Evolutionary conservation across 2,888 invertebrate species (phyloP).

Genomic region (Petrolisthes manimaculis): DNA sequence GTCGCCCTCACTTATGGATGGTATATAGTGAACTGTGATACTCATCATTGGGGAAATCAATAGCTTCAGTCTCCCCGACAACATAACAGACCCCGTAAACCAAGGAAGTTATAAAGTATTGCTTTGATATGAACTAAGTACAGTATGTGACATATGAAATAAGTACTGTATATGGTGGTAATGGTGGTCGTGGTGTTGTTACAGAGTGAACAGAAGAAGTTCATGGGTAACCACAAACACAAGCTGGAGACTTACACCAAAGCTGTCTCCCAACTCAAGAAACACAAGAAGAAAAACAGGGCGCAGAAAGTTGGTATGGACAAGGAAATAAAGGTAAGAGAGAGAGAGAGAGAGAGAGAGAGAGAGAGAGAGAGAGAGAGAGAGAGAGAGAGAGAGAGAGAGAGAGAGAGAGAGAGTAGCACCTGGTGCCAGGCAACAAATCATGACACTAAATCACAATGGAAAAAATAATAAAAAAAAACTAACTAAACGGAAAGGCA

Average conservation of each 20-base stretch:
- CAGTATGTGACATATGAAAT: too few relatives aligned
- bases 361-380: conserved; percentile 19
- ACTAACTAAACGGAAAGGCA: not conserved
- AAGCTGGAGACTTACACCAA: conserved; percentile 91
- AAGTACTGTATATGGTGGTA: not conserved
- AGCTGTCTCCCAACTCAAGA: conserved; percentile 90
- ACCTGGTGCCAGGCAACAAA: not conserved
- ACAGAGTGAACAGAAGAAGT: conserved; percentile 93
- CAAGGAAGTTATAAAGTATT: too few relatives aligned
- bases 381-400: not conserved
- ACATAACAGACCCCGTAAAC: too few relatives aligned
- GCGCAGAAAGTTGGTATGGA: conserved; percentile 76
- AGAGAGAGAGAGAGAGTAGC: not conserved
- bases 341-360: conserved; percentile 20
- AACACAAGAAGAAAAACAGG: conserved; percentile 65
- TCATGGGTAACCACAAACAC: conserved; percentile 92
- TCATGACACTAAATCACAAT: not conserved
- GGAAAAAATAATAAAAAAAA: not conserved
- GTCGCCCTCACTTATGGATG: too few relatives aligned
- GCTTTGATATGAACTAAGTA: not conserved
- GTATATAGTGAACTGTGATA: too few relatives aligned
- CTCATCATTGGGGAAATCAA: too few relatives aligned
- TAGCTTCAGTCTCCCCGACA: too few relatives aligned
- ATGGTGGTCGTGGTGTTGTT: not conserved
- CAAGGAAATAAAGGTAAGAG: conserved; percentile 85